These are phyloP conservation scores for Pseudochirops corinnae DNA, from an alignment of 2,797 vertebrate species.

Conservation along the genomic window DNA sequence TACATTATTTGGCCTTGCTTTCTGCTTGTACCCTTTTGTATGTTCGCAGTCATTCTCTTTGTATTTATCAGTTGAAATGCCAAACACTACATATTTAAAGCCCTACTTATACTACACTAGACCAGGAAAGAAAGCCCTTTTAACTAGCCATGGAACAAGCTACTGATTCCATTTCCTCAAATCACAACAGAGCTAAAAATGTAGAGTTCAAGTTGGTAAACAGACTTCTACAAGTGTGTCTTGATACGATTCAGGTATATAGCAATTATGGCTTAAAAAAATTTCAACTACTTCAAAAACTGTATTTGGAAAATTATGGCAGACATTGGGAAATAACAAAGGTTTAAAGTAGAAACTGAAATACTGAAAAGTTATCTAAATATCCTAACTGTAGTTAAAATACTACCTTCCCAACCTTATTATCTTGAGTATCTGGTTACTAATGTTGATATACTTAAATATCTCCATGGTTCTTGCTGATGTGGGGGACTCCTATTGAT, in stretches of 20 bases:
- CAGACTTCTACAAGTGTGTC: not conserved
- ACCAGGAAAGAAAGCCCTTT: too few species aligned
- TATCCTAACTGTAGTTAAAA: not conserved
- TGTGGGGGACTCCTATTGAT: not conserved
- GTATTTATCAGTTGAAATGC: too few species aligned
- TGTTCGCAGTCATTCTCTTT: too few species aligned
- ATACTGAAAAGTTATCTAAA: not conserved
- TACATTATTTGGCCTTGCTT: not conserved
- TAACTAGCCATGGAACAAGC: too few species aligned
- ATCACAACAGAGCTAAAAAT: too few species aligned
- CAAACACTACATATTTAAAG: too few species aligned
- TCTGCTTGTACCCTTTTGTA: too few species aligned
- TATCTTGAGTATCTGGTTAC: not conserved
- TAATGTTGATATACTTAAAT: not conserved
- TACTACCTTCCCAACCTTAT: not conserved
- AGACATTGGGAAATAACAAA: not conserved
- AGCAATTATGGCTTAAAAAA: not conserved
- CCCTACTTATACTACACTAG: too few species aligned
- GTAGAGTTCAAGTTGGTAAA: not conserved
- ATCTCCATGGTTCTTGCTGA: not conserved
- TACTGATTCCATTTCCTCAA: too few species aligned
- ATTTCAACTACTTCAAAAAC: not conserved
- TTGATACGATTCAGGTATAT: not conserved
- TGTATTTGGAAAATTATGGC: not conserved
- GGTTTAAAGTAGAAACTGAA: not conserved